Percentiles rank a stretch among this genome's conserved stretches.
Conservation (phyloP, 2,888 invertebrate species). For the Calephelis perditalis region DNA sequence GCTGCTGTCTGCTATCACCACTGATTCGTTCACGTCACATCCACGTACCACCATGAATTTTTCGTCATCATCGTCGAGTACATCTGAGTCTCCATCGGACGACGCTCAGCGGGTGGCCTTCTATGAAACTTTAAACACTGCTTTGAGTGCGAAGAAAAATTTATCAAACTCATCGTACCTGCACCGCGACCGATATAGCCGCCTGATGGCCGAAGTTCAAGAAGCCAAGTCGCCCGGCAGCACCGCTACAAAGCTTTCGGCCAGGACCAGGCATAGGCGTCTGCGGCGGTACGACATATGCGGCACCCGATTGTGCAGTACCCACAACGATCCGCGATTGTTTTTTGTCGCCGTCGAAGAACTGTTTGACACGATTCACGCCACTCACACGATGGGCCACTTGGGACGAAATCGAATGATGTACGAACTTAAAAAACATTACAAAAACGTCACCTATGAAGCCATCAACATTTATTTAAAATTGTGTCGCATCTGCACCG, state of each 20-base stretch:
- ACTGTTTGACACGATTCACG: slow-evolving; percentile 1
- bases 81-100: slow-evolving; percentile 3
- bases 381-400: neutral
- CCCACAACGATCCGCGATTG: neutral
- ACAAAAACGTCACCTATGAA: slow-evolving; percentile 3
- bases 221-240: slow-evolving; percentile 7
- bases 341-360: slow-evolving; percentile 11
- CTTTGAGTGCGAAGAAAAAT: neutral
- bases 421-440: slow-evolving; percentile 9
- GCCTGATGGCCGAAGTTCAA: neutral
- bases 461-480: slow-evolving; percentile 6
- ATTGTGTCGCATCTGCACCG: slow-evolving; percentile 9
- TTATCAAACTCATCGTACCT: neutral
- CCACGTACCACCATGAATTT: neutral
- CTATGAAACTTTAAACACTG: slow-evolving; percentile 4
- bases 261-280: slow-evolving; percentile 5
- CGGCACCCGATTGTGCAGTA: neutral
- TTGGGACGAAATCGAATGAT: slow-evolving; percentile 8
- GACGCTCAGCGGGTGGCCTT: neutral
- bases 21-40: neutral
- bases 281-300: slow-evolving; percentile 7
- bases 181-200: neutral
- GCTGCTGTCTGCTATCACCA: neutral
- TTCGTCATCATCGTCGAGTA: neutral
- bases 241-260: slow-evolving; percentile 2